These are phyloP conservation scores for Papilio polyxenes DNA, from an alignment of 1,140 invertebrate species.

Conservation along the genomic window DNA sequence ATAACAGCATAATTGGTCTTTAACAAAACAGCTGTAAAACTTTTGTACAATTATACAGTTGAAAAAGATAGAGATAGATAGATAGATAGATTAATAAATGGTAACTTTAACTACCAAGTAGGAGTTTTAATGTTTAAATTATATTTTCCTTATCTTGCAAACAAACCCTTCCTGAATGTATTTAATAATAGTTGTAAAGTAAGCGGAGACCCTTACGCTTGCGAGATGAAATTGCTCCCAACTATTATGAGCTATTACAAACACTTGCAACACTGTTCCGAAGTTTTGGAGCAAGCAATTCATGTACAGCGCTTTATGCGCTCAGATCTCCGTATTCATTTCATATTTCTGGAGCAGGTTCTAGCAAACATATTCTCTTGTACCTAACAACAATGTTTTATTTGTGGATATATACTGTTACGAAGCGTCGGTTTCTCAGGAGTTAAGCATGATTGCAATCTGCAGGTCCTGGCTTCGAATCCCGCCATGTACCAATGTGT, in stretches of 20 bases:
- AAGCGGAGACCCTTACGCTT: slow-evolving; percentile 25
- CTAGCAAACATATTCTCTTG: not conserved
- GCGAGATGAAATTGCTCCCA: slow-evolving; percentile 32
- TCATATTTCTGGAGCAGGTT: slow-evolving; percentile 17
- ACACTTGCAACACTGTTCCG: slow-evolving; percentile 15
- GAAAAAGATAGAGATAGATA: too few relatives aligned
- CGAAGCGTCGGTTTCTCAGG: too few relatives aligned
- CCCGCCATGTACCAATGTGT: too few relatives aligned
- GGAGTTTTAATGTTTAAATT: not conserved
- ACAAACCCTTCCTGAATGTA: slow-evolving; percentile 13
- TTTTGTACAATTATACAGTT: too few relatives aligned
- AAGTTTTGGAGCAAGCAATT: slow-evolving; percentile 32
- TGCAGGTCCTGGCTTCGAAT: too few relatives aligned
- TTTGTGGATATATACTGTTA: not conserved
- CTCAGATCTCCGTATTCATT: slow-evolving; percentile 8
- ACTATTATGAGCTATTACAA: slow-evolving; percentile 39
- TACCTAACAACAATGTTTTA: slow-evolving; percentile 5
- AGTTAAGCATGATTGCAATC: too few relatives aligned
- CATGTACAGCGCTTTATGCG: slow-evolving; percentile 27
- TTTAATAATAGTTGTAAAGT: slow-evolving; percentile 16
- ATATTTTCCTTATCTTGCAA: not conserved
- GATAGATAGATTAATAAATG: not conserved
- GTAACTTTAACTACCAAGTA: not conserved
- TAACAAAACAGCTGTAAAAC: not conserved
- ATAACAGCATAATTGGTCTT: not conserved